A percentile compares a stretch with the other conserved stretches of the same genome.
These are phyloP conservation scores for Quadriops clusia DNA, from an alignment of 2,888 invertebrate genomes.

Conservation along the genomic window DNA sequence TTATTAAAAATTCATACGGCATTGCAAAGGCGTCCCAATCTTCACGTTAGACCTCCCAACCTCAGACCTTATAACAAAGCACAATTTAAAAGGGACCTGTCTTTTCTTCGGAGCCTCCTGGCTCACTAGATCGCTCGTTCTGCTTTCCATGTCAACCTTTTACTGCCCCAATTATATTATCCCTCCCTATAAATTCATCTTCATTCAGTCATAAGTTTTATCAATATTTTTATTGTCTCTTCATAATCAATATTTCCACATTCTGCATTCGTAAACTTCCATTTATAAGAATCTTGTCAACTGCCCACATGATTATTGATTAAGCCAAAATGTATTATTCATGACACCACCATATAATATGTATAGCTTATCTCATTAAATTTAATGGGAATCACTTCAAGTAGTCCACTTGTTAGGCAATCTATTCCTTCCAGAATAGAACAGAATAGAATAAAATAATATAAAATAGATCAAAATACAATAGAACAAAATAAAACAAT, in stretches of 20 bases:
- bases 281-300: not conserved
- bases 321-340: no score
- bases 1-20: constrained; percentile 13
- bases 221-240: constrained; percentile 13
- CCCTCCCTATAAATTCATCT: constrained; percentile 5
- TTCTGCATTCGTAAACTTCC: not conserved
- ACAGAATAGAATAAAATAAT: no score
- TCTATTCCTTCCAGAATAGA: no score
- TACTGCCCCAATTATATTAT: constrained; percentile 1
- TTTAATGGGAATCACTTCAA: no score
- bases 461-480: no score
- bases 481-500: no score
- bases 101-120: constrained; percentile 15
- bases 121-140: constrained; percentile 3
- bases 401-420: no score
- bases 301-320: not conserved
- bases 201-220: constrained; percentile 8
- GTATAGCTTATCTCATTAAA: no score
- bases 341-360: no score
- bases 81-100: constrained; percentile 28
- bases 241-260: no score
- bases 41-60: constrained; percentile 18
- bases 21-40: constrained; percentile 17
- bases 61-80: constrained; percentile 26
- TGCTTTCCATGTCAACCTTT: constrained; percentile 3